A percentile compares a stretch with the other conserved stretches of the same genome.
Evolutionary conservation across 2,797 vertebrate species (phyloP).

Genomic region (Hozukius guyotensis): DNA sequence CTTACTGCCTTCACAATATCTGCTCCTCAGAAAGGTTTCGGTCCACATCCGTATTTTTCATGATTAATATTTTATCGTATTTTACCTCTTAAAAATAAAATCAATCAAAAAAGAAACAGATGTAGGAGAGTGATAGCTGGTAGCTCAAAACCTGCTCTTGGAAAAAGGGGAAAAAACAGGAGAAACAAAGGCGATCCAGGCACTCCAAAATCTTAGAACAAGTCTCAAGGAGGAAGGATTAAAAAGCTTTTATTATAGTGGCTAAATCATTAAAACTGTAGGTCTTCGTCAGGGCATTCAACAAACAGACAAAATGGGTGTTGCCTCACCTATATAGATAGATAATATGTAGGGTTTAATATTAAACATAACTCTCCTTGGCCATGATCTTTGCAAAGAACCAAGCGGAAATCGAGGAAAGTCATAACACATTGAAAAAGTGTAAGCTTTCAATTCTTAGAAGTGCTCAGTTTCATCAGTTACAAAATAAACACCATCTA

Average conservation of each 20-base stretch:
- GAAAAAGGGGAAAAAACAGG: too few relatives aligned
- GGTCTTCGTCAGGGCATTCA: background rate
- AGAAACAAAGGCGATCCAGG: too few relatives aligned
- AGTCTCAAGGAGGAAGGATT: background rate
- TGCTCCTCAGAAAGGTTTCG: constrained; percentile 19
- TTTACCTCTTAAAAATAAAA: background rate
- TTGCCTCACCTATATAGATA: background rate
- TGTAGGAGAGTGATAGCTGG: too few relatives aligned
- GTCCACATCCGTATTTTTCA: background rate
- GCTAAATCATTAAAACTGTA: background rate
- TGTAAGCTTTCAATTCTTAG: background rate
- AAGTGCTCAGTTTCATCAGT: background rate
- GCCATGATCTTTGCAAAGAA: background rate
- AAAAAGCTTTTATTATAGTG: background rate
- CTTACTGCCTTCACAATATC: constrained; percentile 22
- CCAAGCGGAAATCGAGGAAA: background rate
- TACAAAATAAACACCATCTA: background rate
- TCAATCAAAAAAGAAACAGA: background rate
- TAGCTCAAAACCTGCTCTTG: too few relatives aligned
- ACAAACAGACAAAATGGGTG: background rate
- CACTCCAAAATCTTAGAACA: too few relatives aligned
- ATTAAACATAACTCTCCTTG: background rate
- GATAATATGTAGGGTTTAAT: background rate
- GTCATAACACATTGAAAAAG: background rate
- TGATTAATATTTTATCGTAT: background rate